Base-by-base conservation (phyloP, 2,113 vertebrate species). In the Orcinus orca region DNA sequence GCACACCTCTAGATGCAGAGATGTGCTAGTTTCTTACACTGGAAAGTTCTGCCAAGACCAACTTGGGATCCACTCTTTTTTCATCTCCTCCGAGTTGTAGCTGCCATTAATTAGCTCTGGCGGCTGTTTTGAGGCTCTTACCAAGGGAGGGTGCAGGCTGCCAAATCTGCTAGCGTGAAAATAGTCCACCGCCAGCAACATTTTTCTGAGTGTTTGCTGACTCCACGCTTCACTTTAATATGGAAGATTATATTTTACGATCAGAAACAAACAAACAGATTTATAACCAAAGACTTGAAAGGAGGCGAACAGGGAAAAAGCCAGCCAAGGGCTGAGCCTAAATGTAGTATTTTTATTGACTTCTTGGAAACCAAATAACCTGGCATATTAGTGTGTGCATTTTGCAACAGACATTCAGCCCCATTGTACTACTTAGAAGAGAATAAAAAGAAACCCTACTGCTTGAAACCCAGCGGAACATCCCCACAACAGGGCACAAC, bases 291-390 rank as follows among this genome's bases (percentile, higher is more conserved):
- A 98, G 97, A 97, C 93, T 60, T 0, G 95, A 98, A 98, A 98
- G 93, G 97, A 98, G 93, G 97, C 97, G 97, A 98, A 97, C 97
- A 90, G 97, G 76, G 93, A 88, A 97, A 98, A 97, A 92, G 33
- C 91, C 96, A 98, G 98, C 98, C 97, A 98, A 98, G 96, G 94
- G 89, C 95, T 76, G 97, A 98, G 97, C 98, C 98, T 99, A 99
- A 99, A 99, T 98, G 99, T 99, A 99, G 99, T 99, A 99, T 99
- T 99, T 99, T 99, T 99, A 99, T 99, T 99, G 99, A 99, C 99
- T 99, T 99, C 99, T 99, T 99, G 99, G 99, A 99, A 99, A 99
- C 99, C 99, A 99, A 99, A 99, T 99, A 99, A 99, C 99, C 98
- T 99, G 99, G 99, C 99, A 99, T 99, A 99, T 99, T 99, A 99